phyloP scores from a whole-genome alignment of 37 sponge, comb jelly and placozoan species.

The Chondrilla cf. caribensis region DNA sequence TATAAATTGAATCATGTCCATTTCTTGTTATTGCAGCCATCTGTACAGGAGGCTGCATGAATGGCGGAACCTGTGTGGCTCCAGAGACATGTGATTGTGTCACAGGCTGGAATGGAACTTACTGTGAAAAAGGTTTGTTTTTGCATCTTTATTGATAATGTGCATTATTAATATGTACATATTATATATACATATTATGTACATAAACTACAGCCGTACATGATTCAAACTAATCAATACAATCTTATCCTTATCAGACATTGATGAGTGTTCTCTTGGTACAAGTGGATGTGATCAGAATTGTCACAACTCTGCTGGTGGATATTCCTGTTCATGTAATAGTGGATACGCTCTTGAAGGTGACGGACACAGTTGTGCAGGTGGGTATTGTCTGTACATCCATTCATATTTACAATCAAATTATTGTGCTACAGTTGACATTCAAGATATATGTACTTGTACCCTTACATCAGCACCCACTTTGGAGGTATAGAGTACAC shows the following conservation, averaged over 20 bases:
- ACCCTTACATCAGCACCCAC: no score
- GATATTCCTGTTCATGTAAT: constrained; percentile 4
- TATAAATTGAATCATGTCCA: background rate
- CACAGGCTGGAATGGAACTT: constrained; percentile 2
- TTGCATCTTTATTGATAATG: background rate
- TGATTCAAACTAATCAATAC: no score
- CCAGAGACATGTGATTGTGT: constrained; percentile 3
- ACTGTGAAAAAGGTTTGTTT: constrained; percentile 6
- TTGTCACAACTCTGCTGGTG: constrained; percentile 11
- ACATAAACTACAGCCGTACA: no score
- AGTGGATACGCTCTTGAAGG: background rate
- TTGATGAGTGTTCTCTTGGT: constrained; percentile 17
- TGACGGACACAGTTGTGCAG: background rate
- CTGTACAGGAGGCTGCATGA: constrained; percentile 17
- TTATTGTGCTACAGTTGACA: no score
- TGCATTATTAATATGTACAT: background rate
- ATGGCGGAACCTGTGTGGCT: constrained; percentile 5
- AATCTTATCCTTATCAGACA: no score
- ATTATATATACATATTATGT: background rate
- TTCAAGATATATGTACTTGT: no score
- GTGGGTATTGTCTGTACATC: no score
- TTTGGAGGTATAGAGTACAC: no score
- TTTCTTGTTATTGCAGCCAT: background rate
- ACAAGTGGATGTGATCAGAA: constrained; percentile 14
- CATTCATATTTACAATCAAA: no score